Conservation (phyloP, 1,140 invertebrate species). For the Drosophila kikkawai region DNA sequence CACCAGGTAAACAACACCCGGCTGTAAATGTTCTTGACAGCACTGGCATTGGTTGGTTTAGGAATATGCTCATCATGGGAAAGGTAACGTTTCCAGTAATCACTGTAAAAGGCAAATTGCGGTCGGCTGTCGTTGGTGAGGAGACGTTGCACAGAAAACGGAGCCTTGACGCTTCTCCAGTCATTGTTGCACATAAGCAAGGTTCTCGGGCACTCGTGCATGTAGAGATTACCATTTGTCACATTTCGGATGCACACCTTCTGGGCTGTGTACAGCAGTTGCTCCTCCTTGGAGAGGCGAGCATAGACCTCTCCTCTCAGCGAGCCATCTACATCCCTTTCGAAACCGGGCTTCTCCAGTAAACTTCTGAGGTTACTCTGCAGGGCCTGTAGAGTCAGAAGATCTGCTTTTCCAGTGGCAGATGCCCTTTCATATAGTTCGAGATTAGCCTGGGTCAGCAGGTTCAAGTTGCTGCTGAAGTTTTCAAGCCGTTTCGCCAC, state of each 20-base stretch:
- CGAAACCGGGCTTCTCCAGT: conserved; percentile 39
- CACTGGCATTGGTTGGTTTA: conserved; percentile 13
- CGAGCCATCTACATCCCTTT: conserved; percentile 15
- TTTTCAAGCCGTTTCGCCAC: conserved; percentile 61
- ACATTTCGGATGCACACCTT: conserved; percentile 68
- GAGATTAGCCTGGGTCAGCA: conserved; percentile 55
- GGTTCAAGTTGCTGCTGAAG: conserved; percentile 38
- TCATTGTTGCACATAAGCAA: conserved; percentile 72
- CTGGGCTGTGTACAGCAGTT: conserved; percentile 50
- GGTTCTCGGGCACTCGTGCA: conserved; percentile 71
- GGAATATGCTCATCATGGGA: conserved; percentile 1
- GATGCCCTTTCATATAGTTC: conserved; percentile 26
- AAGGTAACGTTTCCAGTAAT: conserved; percentile 57
- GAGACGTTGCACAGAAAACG: conserved; percentile 49
- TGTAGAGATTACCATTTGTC: conserved; percentile 46
- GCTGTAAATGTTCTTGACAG: conserved; percentile 67
- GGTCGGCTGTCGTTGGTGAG: conserved; percentile 34
- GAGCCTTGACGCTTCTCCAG: conserved; percentile 42
- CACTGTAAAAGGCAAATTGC: conserved; percentile 54
- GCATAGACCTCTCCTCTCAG: conserved; percentile 38
- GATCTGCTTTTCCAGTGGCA: conserved; percentile 16
- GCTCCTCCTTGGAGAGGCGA: conserved; percentile 47
- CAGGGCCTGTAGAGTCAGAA: conserved; percentile 5
- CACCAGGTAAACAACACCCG: conserved; percentile 41
- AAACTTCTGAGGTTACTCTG: conserved; percentile 44